Conservation (phyloP, 2,797 vertebrate species). For the Cottoperca gobio region DNA sequence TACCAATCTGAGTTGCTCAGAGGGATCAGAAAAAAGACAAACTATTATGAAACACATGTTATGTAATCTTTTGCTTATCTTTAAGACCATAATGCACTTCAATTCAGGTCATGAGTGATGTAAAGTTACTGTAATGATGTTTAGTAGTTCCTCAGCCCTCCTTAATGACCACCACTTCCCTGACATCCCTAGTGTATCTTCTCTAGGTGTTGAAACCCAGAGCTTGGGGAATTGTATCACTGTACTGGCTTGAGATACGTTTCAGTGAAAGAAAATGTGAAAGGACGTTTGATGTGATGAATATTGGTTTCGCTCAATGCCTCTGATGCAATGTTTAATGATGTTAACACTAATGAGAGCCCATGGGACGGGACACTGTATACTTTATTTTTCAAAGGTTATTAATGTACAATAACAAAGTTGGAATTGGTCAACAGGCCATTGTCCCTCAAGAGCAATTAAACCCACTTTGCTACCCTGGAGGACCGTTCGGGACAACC, state of each 20-base stretch:
- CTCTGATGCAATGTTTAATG: conserved; percentile 19
- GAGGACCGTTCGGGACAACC: conserved; percentile 20
- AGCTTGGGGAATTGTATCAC: conserved; percentile 5
- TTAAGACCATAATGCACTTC: neutral
- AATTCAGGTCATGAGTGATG: conserved; percentile 24
- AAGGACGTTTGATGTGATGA: neutral
- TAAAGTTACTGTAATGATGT: conserved; percentile 19
- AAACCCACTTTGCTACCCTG: conserved; percentile 23
- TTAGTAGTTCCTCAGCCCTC: conserved; percentile 17
- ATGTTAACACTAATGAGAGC: conserved; percentile 60
- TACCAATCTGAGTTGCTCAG: neutral
- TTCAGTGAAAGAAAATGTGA: neutral
- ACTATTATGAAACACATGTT: neutral
- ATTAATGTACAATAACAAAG: conserved; percentile 8
- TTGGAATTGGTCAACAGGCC: conserved; percentile 75
- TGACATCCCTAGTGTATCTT: neutral
- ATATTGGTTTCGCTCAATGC: neutral
- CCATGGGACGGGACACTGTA: conserved; percentile 25
- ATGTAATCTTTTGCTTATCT: neutral
- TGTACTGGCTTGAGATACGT: neutral
- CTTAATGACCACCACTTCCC: conserved; percentile 3
- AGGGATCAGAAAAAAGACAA: conserved; percentile 5
- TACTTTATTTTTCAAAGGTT: conserved; percentile 26
- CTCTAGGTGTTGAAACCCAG: neutral
- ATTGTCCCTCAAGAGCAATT: conserved; percentile 71